Percentiles rank a stretch among this genome's conserved stretches.
Conservation (phyloP, 2,797 vertebrate species). For the Schizothorax lantsangensis region DNA sequence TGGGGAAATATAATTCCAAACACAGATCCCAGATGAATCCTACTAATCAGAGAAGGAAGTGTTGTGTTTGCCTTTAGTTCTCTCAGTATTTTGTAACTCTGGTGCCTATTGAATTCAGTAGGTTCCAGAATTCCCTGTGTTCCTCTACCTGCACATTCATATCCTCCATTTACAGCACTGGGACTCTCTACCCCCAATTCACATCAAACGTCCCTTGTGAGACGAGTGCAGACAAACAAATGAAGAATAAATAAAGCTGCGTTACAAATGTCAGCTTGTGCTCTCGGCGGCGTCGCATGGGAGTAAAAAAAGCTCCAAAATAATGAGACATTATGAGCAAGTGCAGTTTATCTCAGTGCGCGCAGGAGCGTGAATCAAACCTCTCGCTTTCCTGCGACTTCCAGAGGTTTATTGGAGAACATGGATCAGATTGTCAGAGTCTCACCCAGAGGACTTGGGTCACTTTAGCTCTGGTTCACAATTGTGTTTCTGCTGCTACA, state of each 20-base stretch:
- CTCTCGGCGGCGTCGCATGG: slow-evolving; percentile 47
- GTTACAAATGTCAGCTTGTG: slow-evolving; percentile 47
- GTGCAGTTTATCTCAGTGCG: slow-evolving; percentile 34
- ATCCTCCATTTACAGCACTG: slow-evolving; percentile 13
- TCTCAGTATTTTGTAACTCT: neutral
- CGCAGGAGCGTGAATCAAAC: slow-evolving; percentile 44
- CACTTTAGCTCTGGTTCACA: slow-evolving; percentile 36
- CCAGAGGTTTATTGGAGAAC: slow-evolving; percentile 56
- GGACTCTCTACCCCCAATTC: slow-evolving; percentile 34
- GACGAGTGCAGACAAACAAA: slow-evolving; percentile 46
- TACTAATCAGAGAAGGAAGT: neutral
- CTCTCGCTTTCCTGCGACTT: slow-evolving; percentile 28
- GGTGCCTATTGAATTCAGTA: neutral
- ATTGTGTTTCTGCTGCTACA: slow-evolving; percentile 23
- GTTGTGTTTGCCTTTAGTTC: neutral
- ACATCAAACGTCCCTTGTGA: slow-evolving; percentile 31
- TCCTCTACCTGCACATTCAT: slow-evolving; percentile 20
- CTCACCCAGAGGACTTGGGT: slow-evolving; percentile 52
- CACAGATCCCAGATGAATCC: slow-evolving; percentile 6
- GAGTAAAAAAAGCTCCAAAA: slow-evolving; percentile 43
- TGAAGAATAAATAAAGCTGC: slow-evolving; percentile 51
- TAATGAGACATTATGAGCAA: slow-evolving; percentile 58
- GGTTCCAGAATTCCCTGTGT: slow-evolving; percentile 1
- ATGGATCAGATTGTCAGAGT: slow-evolving; percentile 59
- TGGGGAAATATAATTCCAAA: neutral